Base-by-base conservation (phyloP, 2,113 vertebrate species). In the Stigmatopora nigra region DNA sequence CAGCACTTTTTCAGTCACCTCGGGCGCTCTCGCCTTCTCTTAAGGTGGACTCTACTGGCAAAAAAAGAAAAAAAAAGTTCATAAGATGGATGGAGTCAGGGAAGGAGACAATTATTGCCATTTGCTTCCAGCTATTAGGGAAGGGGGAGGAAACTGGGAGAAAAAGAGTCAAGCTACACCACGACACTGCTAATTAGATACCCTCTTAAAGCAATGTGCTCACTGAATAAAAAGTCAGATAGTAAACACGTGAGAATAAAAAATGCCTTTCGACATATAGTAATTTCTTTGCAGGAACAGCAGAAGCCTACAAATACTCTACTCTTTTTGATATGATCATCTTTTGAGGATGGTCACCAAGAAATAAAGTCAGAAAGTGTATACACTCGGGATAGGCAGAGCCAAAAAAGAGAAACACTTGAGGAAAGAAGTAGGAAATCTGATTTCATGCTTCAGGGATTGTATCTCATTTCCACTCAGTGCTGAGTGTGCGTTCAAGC, bases 371-470 rank as follows among this genome's bases (percentile, higher is more conserved):
- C 59, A n/a, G 67, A 48, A 63, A 64, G 15, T 68, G 69, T 52
- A 72, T 69, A 44, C 55, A 62, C 13, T 14, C 38, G 46, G 73
- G 31, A 64, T 10, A 45, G 68, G 58, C 35, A 51, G 56, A 71
- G 48, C 59, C 72, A 71, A 69, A 73, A 66, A 79, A 53, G 61
- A 31, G 69, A 78, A 72, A 68, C 76, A 73, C 53, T 3, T 45
- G 67, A 78, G 70, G 73, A 47, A 87, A 88, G 87, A 78, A 85
- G 76, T 69, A 82, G 76, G 77, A 83, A 81, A 88, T 78, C 80
- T 81, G 84, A 87, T 88, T 89, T 86, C 82, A 85, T 84, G 86
- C 86, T 85, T 69, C 55, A 73, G 68, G 78, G 82, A 83, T 83
- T 85, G 86, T 81, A 82, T 88, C 76, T 86, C 72, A 86, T 88